These are phyloP conservation scores for Chalcosyrphus nemorum DNA, from an alignment of 2,888 invertebrate genomes.

Conservation along the genomic window DNA sequence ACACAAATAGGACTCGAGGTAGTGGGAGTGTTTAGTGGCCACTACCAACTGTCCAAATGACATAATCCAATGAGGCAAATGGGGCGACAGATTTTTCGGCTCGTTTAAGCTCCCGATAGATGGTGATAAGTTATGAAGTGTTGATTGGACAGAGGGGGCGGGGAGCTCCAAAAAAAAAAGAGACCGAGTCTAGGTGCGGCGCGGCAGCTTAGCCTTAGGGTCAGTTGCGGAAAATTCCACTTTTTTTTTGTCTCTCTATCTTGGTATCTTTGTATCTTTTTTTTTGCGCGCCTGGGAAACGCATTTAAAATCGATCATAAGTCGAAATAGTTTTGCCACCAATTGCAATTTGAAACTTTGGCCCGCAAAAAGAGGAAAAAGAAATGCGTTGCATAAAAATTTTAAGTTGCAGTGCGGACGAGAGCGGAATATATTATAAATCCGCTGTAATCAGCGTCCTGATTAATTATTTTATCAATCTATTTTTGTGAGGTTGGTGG, in stretches of 20 bases:
- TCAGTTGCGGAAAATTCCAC: constrained; percentile 51
- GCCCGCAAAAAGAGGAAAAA: too few relatives aligned
- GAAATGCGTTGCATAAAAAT: constrained; percentile 19
- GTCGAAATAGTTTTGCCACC: constrained; percentile 60
- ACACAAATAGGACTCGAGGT: constrained; percentile 36
- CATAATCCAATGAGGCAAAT: constrained; percentile 68
- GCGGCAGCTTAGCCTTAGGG: constrained; percentile 63
- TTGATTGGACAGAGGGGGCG: constrained; percentile 39
- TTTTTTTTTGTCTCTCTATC: neutral
- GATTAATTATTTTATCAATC: constrained; percentile 68
- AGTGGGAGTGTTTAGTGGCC: constrained; percentile 59
- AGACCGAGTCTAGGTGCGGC: constrained; percentile 53
- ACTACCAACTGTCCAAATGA: constrained; percentile 42
- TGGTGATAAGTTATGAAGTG: constrained; percentile 66
- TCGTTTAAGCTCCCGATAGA: constrained; percentile 57
- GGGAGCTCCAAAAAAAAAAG: too few relatives aligned
- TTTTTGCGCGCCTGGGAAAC: constrained; percentile 42
- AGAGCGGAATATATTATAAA: neutral
- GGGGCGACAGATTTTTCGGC: constrained; percentile 65
- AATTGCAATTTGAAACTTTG: constrained; percentile 17
- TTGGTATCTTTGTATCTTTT: neutral
- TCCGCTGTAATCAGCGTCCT: constrained; percentile 53
- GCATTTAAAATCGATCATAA: constrained; percentile 72
- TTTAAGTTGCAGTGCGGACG: neutral
- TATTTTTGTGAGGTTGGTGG: constrained; percentile 35